Evolutionary conservation across 2,888 invertebrate genomes (phyloP).

Genomic region (Drosophila prostipennis): DNA sequence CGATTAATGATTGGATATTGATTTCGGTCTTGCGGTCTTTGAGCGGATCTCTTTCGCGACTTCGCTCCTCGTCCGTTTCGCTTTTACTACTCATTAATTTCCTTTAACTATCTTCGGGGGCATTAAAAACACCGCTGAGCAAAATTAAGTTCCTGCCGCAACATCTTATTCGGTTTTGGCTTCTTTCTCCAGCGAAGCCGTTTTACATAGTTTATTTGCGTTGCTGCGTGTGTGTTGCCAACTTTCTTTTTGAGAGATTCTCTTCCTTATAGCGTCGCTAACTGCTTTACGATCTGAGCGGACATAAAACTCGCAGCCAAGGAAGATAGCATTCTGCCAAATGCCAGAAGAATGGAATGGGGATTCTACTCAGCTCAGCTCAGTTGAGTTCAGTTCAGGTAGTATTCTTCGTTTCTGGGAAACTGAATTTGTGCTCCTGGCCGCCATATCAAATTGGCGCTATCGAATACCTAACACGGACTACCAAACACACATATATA

Average conservation of each 20-base stretch:
- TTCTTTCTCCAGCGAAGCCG: conserved; percentile 38
- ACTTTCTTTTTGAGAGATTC: conserved; percentile 48
- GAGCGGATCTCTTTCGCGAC: conserved; percentile 9
- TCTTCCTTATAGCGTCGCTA: conserved; percentile 57
- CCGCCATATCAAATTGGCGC: conserved; percentile 74
- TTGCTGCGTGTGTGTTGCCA: conserved; percentile 9
- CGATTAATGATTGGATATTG: conserved; percentile 80
- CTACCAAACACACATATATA: conserved; percentile 25
- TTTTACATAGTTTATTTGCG: conserved; percentile 40
- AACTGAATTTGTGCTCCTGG: conserved; percentile 73
- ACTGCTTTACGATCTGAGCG: conserved; percentile 64
- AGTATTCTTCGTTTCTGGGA: conserved; percentile 68
- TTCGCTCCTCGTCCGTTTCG: conserved; percentile 16
- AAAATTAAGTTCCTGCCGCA: conserved; percentile 41
- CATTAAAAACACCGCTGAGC: conserved; percentile 26
- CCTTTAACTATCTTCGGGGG: conserved; percentile 37
- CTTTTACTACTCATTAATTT: conserved; percentile 52
- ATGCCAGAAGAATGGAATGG: conserved; percentile 19
- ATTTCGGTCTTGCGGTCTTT: conserved; percentile 51
- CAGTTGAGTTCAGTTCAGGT: conserved; percentile 54
- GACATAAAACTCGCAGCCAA: conserved; percentile 58
- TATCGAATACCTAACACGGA: conserved; percentile 66
- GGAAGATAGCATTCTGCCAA: conserved; percentile 20
- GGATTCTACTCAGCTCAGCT: conserved; percentile 44
- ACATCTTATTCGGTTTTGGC: conserved; percentile 28